Conservation (phyloP, 2,888 invertebrate genomes). For the Lochmaea capreae region DNA sequence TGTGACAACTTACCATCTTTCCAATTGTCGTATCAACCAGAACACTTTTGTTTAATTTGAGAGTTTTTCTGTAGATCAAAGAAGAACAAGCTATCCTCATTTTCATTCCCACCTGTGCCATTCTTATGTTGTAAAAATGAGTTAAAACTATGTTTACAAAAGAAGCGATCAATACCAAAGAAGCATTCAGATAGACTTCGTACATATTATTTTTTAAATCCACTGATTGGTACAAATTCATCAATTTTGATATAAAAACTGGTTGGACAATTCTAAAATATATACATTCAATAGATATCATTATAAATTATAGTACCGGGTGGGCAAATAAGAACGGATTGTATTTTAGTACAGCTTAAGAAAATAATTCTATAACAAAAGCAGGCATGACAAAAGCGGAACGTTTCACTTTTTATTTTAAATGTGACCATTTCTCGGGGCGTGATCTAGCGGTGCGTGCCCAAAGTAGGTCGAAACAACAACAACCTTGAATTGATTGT, state of each 20-base stretch:
- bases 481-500: too few species aligned
- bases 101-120: slow-evolving; percentile 87
- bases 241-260: slow-evolving; percentile 61
- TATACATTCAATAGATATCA: neutral
- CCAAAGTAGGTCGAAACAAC: too few species aligned
- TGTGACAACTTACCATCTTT: slow-evolving; percentile 55
- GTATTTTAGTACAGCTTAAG: too few species aligned
- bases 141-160: slow-evolving; percentile 74
- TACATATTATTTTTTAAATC: slow-evolving; percentile 18
- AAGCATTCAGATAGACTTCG: slow-evolving; percentile 74
- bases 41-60: slow-evolving; percentile 79
- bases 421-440: too few species aligned
- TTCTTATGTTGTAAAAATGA: slow-evolving; percentile 87
- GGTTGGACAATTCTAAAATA: slow-evolving; percentile 50
- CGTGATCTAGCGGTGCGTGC: too few species aligned
- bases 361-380: too few species aligned
- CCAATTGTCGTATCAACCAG: slow-evolving; percentile 85
- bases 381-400: too few species aligned
- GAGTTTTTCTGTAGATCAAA: slow-evolving; percentile 65
- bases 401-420: too few species aligned
- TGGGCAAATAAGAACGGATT: too few species aligned
- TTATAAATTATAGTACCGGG: neutral
- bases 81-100: slow-evolving; percentile 67
- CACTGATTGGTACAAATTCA: slow-evolving; percentile 70
- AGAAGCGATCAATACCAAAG: slow-evolving; percentile 77